Evolutionary conservation across 2,888 invertebrate genomes (phyloP), one percentile per base, ranked within the genome.

Genomic region (Sepioteuthis lessoniana): DNA sequence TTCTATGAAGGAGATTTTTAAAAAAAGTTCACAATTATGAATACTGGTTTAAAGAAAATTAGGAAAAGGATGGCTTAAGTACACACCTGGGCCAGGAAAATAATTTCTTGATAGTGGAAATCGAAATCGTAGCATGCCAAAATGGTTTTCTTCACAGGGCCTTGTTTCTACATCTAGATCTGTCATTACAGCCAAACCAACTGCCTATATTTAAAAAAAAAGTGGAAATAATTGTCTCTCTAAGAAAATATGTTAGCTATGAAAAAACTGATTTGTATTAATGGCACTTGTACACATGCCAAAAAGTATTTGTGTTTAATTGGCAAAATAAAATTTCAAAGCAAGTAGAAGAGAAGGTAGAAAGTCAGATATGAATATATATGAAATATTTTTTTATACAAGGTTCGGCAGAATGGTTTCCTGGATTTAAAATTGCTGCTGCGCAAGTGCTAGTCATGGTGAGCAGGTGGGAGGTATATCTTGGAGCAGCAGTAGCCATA

Each of bases 141-240:
- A 28, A 21, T 55, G 55, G 21, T 1, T n/a, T n/a, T 93, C 93
- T 31, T 94, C 90, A 94, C 96, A 97, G 8, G 98, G 98, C 95
- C 98, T 97, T 0, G 98, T 98, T 94, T 98, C 97, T 38, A 98
- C 95, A 55, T 97, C 97, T 91, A 98, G 96, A 96, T 98, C 98
- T 93, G 97, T 98, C 95, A 98, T 97, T 1, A 98, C 97, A 19
- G 97, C 96, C 37, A 97, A 97, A 28, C 98, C 98, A 95, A 94
- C 97, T 97, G 94, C 94, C 96, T 96, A 95, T 94, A 95, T 95
- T 93, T 94, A 60, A 94, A 94, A 91, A 92, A 25, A 55, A 90
- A 76, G n/a, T 35, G 76, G 76, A 76, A 76, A 76, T 76, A 35
- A 76, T 76, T 76, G n/a, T 76, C 76, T 76, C 76, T 76, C 13